Base-by-base conservation (phyloP, 35 echinoderm and acorn worm genomes). In the Lytechinus pictus region DNA sequence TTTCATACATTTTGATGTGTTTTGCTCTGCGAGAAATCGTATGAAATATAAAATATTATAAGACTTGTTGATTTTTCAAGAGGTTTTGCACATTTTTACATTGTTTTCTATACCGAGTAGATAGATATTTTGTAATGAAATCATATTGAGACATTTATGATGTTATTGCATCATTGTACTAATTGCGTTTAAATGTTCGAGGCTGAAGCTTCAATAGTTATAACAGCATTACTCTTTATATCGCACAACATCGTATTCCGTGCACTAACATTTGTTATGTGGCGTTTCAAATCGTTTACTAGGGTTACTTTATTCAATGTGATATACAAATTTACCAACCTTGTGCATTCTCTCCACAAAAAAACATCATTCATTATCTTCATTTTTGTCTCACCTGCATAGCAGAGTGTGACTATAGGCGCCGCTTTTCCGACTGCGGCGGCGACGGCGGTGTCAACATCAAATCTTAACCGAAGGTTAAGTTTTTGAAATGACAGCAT, bases 181-280 rank as follows among this genome's bases (percentile, higher is more conserved):
- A n/a, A 24, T 24, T 79, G 6, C 19, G n/a, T 13, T 79, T 8
- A 5, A 24, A 79, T 24, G n/a, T 24, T 24, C 8, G 66, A 79
- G 66, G 66, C 66, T 79, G 66, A 79, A 79, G 66, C 66, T 79
- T 79, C n/a, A 79, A 79, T 79, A 79, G 66, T 79, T 79, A 79
- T 79, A 79, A 79, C 66, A 79, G 19, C 66, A 16, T 24, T n/a
- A 24, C 19, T 14, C 24, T 3, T 79, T 24, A 6, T 79, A 79
- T 79, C 66, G 66, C 66, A 79, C 66, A 79, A 79, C 21, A 79
- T 24, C 66, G 66, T 79, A 79, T 79, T 24, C 6, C n/a, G 19
- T 79, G 66, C 66, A n/a, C 66, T 58, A 16, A 24, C 7, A 79
- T 79, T 24, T 24, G 16, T 79, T n/a, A 8, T 79, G 21, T 79